phyloP scores from a whole-genome alignment of 1,140 invertebrate genomes.

The Arctopsyche grandis region DNA sequence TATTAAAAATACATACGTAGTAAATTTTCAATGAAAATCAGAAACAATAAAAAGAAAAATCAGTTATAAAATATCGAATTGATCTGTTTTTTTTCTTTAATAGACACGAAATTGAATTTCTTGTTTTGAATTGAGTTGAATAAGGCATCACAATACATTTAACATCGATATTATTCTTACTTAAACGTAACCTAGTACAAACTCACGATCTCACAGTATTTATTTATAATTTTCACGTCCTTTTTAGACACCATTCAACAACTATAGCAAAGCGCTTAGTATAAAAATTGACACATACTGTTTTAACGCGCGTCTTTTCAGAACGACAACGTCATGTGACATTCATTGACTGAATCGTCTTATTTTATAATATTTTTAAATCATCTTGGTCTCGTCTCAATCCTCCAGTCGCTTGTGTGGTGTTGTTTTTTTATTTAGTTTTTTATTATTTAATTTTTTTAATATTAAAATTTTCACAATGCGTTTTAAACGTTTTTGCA shows the following conservation, averaged over 20 bases:
- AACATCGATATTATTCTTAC: conserved; percentile 39
- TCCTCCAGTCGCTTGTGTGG: no score
- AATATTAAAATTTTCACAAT: conserved; percentile 14
- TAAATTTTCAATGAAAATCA: no score
- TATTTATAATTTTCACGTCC: not conserved
- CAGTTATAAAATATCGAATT: not conserved
- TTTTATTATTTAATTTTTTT: not conserved
- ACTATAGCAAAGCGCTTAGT: conserved; percentile 23
- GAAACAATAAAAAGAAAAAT: no score
- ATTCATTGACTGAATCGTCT: not conserved
- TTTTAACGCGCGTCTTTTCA: not conserved
- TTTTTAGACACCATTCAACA: conserved; percentile 7
- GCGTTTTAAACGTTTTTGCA: not conserved
- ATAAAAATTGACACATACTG: conserved; percentile 28
- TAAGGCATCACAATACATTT: conserved; percentile 47
- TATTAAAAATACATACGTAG: no score
- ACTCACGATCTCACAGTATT: not conserved
- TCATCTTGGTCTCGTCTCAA: no score
- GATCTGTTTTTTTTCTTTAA: not conserved
- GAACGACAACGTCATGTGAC: conserved; percentile 2
- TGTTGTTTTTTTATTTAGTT: not conserved
- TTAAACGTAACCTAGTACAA: conserved; percentile 2
- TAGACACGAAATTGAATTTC: conserved; percentile 16
- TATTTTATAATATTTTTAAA: not conserved
- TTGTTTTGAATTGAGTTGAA: conserved; percentile 36